Evolutionary conservation across 1,140 invertebrate species (phyloP).

Genomic region (Drosophila simulans): DNA sequence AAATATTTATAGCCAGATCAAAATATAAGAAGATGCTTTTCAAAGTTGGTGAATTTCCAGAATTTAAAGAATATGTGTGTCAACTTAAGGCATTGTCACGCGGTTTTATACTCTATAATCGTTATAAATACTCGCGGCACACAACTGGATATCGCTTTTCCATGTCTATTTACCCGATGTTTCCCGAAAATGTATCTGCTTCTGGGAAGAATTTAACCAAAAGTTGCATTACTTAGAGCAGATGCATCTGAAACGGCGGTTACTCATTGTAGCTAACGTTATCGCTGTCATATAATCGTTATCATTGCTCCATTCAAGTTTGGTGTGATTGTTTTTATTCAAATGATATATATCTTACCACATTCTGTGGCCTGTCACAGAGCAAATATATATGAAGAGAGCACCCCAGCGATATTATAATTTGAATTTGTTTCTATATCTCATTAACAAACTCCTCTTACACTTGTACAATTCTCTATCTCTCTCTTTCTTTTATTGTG

Average conservation of each 20-base stretch:
- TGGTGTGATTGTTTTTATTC: conserved; percentile 34
- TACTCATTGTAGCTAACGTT: conserved; percentile 10
- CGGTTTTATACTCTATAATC: neutral
- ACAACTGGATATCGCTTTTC: conserved; percentile 1
- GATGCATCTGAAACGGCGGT: neutral
- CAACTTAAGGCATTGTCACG: too few species aligned
- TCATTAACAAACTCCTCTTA: conserved; percentile 8
- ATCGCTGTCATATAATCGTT: conserved; percentile 28
- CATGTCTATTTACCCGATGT: conserved; percentile 9
- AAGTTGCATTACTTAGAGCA: neutral
- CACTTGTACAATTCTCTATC: conserved; percentile 41
- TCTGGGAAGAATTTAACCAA: neutral
- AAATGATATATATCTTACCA: conserved; percentile 3
- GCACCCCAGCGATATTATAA: neutral
- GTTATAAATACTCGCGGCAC: neutral
- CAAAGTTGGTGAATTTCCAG: neutral
- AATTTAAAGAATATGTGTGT: neutral
- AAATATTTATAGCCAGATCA: too few species aligned
- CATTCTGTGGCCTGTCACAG: neutral
- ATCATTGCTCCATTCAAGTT: conserved; percentile 29
- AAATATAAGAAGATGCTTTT: neutral
- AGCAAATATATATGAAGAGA: conserved; percentile 1
- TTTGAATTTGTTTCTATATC: conserved; percentile 25
- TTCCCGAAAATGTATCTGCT: conserved; percentile 7
- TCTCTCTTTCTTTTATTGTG: conserved; percentile 32